These are phyloP conservation scores for Ceratoteleas bidentatus DNA, from an alignment of 1,140 invertebrate genomes.

Conservation along the genomic window DNA sequence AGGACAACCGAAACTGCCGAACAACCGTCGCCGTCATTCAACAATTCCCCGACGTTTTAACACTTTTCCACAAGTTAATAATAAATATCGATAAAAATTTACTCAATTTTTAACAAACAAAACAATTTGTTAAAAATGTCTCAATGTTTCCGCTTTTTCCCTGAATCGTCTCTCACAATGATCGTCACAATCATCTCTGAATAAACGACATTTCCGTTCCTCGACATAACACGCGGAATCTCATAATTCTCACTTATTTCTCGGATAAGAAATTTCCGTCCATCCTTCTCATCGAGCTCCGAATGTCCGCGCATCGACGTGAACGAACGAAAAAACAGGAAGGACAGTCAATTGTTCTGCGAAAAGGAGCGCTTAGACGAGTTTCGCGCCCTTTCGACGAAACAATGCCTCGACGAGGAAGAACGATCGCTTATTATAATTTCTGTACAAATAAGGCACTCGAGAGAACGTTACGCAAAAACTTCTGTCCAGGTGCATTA, in stretches of 20 bases:
- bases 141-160: conserved; percentile 27
- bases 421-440: conserved; percentile 75
- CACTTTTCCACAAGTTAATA: conserved; percentile 19
- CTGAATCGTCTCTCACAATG: conserved; percentile 33
- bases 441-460: conserved; percentile 81
- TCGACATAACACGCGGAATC: conserved; percentile 34
- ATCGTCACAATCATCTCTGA: conserved; percentile 41
- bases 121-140: conserved; percentile 47
- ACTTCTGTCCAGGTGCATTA: conserved; percentile 71
- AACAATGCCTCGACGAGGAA: conserved; percentile 54
- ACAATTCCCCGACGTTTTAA: conserved; percentile 23
- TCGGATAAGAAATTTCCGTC: conserved; percentile 35
- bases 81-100: conserved; percentile 52
- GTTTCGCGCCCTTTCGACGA: conserved; percentile 32
- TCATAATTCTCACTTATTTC: conserved; percentile 39
- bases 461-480: conserved; percentile 71
- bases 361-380: conserved; percentile 11
- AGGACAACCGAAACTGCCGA: conserved; percentile 23
- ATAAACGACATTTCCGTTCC: conserved; percentile 27
- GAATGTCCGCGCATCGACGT: conserved; percentile 27
- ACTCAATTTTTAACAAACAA: conserved; percentile 46
- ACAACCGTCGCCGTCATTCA: conserved; percentile 4
- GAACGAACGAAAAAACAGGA: conserved; percentile 13
- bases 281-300: conserved; percentile 31
- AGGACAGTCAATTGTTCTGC: conserved; percentile 24